Conservation (phyloP, 2,113 vertebrate species). For the Melozone crissalis region DNA sequence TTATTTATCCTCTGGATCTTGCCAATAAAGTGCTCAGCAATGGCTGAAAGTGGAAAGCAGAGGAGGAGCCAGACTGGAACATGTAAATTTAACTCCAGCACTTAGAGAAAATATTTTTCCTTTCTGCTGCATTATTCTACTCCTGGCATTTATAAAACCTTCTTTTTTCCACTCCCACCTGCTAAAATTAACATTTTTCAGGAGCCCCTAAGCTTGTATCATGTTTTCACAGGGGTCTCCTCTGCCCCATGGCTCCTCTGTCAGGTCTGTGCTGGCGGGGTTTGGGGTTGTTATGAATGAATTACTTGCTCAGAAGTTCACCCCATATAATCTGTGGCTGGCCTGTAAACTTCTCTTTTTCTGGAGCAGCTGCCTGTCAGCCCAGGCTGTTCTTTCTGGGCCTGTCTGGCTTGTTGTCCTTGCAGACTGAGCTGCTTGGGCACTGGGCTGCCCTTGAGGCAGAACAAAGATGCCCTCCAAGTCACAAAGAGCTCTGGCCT, state of each 20-base stretch:
- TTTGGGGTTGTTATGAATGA: not conserved
- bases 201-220: not conserved
- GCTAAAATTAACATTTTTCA: not conserved
- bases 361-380: not conserved
- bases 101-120: constrained; percentile 22
- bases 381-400: not conserved
- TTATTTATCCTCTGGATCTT: constrained; percentile 70
- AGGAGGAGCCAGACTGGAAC: constrained; percentile 30
- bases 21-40: constrained; percentile 68
- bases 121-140: constrained; percentile 11
- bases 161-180: not conserved
- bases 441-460: constrained; percentile 9
- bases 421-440: not conserved
- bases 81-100: constrained; percentile 43
- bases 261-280: accelerated
- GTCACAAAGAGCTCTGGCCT: not conserved
- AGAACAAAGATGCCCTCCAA: constrained; percentile 27
- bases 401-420: not conserved
- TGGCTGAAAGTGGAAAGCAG: constrained; percentile 67
- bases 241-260: not conserved
- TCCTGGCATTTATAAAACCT: not conserved
- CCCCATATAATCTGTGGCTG: not conserved
- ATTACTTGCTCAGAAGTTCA: not conserved
- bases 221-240: not conserved
- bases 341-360: not conserved